phyloP scores from a whole-genome alignment of 2,797 vertebrate species.

The Streptopelia turtur region DNA sequence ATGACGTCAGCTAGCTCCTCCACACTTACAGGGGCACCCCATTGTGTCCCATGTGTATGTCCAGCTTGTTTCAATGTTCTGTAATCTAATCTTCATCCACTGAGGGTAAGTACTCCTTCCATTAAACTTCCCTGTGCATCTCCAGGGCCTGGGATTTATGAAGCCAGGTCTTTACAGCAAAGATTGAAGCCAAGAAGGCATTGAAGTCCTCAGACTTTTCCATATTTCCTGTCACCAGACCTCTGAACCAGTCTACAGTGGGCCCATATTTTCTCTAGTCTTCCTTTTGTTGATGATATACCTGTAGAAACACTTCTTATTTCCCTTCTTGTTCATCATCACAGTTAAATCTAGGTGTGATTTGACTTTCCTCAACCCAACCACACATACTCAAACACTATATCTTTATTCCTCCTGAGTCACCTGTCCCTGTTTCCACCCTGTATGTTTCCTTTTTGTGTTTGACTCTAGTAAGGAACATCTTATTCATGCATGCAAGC shows the following conservation, averaged over 20 bases:
- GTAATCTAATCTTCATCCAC: not conserved
- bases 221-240: not conserved
- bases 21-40: not conserved
- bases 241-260: not conserved
- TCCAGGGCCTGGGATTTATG: not conserved
- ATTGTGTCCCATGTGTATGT: not conserved
- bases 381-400: not conserved
- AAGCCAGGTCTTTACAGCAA: not conserved
- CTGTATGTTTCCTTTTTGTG: not conserved
- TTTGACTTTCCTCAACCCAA: not conserved
- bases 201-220: not conserved
- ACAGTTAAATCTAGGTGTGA: not conserved
- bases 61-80: not conserved
- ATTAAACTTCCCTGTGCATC: not conserved
- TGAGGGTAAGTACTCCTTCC: not conserved
- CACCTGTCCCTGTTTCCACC: not conserved
- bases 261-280: not conserved
- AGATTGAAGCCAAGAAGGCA: not conserved
- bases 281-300: not conserved
- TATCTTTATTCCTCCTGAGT: not conserved
- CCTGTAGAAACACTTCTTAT: not conserved
- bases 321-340: not conserved
- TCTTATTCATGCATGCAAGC: not conserved
- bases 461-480: not conserved
- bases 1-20: not conserved